Base-by-base conservation (phyloP, 2,113 vertebrate species). In the Synodontis membranacea region DNA sequence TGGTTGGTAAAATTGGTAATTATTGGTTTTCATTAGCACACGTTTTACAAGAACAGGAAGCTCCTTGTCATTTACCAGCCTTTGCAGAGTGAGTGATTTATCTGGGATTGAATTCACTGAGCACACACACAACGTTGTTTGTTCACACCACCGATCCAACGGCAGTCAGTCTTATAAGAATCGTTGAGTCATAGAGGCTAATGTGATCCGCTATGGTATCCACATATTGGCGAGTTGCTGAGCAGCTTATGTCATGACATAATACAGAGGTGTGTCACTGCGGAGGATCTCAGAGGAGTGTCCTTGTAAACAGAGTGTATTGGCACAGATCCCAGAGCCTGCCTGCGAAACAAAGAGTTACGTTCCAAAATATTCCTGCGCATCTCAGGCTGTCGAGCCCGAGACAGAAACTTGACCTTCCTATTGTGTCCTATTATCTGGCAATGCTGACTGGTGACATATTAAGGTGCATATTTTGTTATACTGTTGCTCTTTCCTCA, bases 191-290 rank as follows among this genome's bases (percentile, higher is more conserved):
- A 14, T 14, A 10, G 60, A 46, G 46, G 46, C 44, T 44, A 44
- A 44, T 4, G 44, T 44, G 44, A 44, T 44, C 44, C 6, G 23
- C 56, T 52, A 52, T 52, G 50, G 14, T 58, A 58, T 25, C 31
- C 25, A 42, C 68, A 5, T 42, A 72, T 72, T 42, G 64, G 64
- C 15, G 17, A 37, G 64, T 48, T 75, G 39, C 42, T 46, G 72
- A 7, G 42, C 68, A 39, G 37, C 9, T 42, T n/a, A 25, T 48
- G 44, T n/a, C 72, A 46, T 75, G 72, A 75, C 23, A 75, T 46
- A 75, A 75, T 75, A 48, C 72, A 75, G 72, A 75, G 42, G 72
- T 75, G 44, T 48, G 72, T 46, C 28, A 46, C 72, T 75, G 72
- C 5, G 1, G 42, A 48, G 42, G 28, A 46, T 75, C 23, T 28